Conservation (phyloP, 2,113 vertebrate genomes). For the Oreotragus oreotragus region DNA sequence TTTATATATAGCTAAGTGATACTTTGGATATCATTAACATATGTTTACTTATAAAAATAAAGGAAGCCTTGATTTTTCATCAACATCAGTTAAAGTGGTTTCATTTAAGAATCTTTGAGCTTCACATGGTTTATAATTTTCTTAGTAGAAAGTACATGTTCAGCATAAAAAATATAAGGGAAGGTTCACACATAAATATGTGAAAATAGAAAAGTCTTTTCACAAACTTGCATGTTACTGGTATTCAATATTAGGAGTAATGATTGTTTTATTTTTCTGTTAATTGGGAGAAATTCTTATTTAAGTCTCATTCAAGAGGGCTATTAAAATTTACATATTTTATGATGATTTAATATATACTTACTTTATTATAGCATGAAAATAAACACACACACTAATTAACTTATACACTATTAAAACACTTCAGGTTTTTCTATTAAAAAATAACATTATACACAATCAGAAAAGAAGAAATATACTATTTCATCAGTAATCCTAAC, state of each 20-base stretch:
- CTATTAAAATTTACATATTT: background rate
- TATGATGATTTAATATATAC: background rate
- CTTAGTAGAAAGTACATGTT: background rate
- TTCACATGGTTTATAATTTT: background rate
- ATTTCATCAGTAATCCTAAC: background rate
- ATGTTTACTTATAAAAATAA: slow-evolving; percentile 3
- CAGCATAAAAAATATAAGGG: background rate
- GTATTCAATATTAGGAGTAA: background rate
- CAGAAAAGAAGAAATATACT: background rate
- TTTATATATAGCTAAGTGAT: background rate
- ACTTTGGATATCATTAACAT: background rate
- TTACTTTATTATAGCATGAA: background rate
- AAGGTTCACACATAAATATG: background rate
- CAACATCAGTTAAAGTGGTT: background rate
- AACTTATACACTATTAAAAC: background rate
- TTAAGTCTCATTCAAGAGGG: background rate
- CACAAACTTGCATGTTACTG: background rate
- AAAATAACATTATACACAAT: background rate
- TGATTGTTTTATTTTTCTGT: background rate
- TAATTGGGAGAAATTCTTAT: background rate
- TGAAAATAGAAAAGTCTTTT: background rate
- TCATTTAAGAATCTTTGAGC: background rate
- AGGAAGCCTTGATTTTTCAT: background rate
- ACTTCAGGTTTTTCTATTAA: slow-evolving; percentile 11
- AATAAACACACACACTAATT: background rate